Conservation (phyloP, 2,113 vertebrate species). For the Irena cyanogastra region DNA sequence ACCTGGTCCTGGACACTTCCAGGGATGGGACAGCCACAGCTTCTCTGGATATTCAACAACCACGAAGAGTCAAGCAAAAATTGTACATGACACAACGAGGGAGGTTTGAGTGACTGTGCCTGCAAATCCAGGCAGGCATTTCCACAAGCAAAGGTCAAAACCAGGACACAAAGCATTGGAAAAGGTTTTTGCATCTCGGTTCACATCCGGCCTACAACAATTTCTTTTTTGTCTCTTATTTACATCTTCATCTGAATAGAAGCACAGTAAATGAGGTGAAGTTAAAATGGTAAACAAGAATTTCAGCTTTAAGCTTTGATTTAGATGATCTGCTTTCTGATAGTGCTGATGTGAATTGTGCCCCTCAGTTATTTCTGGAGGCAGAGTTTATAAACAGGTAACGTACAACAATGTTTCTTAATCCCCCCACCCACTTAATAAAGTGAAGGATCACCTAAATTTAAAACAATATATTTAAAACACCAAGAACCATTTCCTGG, state of each 20-base stretch:
- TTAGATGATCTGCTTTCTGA: conserved; percentile 4
- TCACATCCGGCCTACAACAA: background rate
- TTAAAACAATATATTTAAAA: conserved; percentile 48
- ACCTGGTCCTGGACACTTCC: background rate
- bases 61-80: rapidly evolving
- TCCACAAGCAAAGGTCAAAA: background rate
- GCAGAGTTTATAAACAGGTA: conserved; percentile 49
- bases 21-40: background rate
- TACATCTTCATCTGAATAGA: conserved; percentile 12
- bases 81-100: rapidly evolving
- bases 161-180: background rate
- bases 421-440: background rate
- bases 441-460: conserved; percentile 48
- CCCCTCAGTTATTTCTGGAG: conserved; percentile 30
- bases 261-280: background rate
- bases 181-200: background rate
- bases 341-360: conserved; percentile 1
- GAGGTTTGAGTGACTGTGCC: background rate
- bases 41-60: background rate
- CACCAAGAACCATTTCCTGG: conserved; percentile 32
- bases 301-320: conserved; percentile 12
- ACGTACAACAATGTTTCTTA: conserved; percentile 38
- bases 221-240: conserved; percentile 21
- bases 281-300: background rate
- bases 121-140: background rate